Conservation (phyloP, 2,888 invertebrate genomes). For the Augiades crinisus region DNA sequence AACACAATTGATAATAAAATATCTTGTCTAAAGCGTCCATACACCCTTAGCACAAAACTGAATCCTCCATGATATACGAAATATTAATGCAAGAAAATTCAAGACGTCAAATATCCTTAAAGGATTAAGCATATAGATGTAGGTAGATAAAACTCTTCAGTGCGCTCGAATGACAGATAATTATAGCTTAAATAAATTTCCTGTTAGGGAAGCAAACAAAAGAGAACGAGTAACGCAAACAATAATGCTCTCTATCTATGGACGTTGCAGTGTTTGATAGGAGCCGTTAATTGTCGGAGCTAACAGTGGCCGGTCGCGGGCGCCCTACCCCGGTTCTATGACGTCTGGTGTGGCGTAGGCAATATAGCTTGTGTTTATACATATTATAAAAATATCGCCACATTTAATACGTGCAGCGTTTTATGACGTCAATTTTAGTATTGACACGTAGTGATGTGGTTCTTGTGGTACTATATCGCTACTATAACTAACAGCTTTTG, state of each 20-base stretch:
- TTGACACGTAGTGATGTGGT: too few species aligned
- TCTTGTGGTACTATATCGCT: too few species aligned
- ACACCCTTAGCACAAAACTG: too few species aligned
- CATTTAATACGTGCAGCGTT: too few species aligned
- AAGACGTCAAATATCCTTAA: conserved; percentile 43
- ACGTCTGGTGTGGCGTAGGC: too few species aligned
- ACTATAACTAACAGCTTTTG: too few species aligned
- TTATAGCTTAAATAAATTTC: conserved; percentile 79
- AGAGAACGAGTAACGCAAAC: conserved; percentile 66
- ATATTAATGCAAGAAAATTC: conserved; percentile 46
- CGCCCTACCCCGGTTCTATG: conserved; percentile 31
- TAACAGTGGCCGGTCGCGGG: conserved; percentile 45
- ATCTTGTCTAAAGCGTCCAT: too few species aligned
- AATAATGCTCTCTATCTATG: conserved; percentile 63
- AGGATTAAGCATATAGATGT: conserved; percentile 42
- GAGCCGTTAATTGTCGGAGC: conserved; percentile 61
- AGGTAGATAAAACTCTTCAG: conserved; percentile 52
- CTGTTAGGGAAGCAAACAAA: conserved; percentile 73
- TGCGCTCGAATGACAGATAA: conserved; percentile 72
- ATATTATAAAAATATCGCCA: too few species aligned
- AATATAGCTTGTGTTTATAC: too few species aligned
- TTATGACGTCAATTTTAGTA: too few species aligned
- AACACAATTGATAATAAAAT: too few species aligned
- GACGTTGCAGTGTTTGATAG: conserved; percentile 72
- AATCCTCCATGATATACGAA: not conserved